Conservation (phyloP, 2,888 invertebrate species). For the Anorthoa munda region DNA sequence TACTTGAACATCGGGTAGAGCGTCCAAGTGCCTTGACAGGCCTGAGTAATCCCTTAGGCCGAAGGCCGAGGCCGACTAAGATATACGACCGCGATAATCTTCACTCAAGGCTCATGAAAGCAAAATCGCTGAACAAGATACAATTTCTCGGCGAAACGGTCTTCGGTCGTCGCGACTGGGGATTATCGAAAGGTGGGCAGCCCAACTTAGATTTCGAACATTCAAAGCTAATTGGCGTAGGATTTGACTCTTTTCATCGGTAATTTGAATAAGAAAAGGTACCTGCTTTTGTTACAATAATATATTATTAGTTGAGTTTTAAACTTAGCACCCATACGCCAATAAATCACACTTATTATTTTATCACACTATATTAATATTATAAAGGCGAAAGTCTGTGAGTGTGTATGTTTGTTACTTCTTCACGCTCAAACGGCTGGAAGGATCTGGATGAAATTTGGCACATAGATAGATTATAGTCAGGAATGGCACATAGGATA, state of each 20-base stretch:
- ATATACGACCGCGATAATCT: slow-evolving; percentile 83
- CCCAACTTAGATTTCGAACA: slow-evolving; percentile 46
- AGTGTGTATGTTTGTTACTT: too few relatives aligned
- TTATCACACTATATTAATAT: too few relatives aligned
- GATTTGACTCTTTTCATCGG: slow-evolving; percentile 27
- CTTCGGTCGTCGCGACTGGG: slow-evolving; percentile 51
- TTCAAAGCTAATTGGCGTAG: slow-evolving; percentile 50
- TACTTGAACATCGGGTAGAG: slow-evolving; percentile 70
- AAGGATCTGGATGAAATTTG: too few relatives aligned
- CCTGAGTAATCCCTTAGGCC: slow-evolving; percentile 76
- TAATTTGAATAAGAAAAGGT: slow-evolving; percentile 14
- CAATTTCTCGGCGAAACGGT: slow-evolving; percentile 63
- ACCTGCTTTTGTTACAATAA: slow-evolving; percentile 3
- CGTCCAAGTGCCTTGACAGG: slow-evolving; percentile 71
- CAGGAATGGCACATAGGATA: too few relatives aligned
- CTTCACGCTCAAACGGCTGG: too few relatives aligned
- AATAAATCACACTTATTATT: too few relatives aligned
- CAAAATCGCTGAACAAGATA: slow-evolving; percentile 78
- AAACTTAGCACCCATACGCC: neutral
- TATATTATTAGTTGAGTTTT: slow-evolving; percentile 7
- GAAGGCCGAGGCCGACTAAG: slow-evolving; percentile 74
- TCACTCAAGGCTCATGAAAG: slow-evolving; percentile 77
- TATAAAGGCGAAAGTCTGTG: too few relatives aligned
- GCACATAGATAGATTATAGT: too few relatives aligned
- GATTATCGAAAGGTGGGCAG: slow-evolving; percentile 56